phyloP scores from a whole-genome alignment of 2,797 vertebrate species.

The Chelon auratus region DNA sequence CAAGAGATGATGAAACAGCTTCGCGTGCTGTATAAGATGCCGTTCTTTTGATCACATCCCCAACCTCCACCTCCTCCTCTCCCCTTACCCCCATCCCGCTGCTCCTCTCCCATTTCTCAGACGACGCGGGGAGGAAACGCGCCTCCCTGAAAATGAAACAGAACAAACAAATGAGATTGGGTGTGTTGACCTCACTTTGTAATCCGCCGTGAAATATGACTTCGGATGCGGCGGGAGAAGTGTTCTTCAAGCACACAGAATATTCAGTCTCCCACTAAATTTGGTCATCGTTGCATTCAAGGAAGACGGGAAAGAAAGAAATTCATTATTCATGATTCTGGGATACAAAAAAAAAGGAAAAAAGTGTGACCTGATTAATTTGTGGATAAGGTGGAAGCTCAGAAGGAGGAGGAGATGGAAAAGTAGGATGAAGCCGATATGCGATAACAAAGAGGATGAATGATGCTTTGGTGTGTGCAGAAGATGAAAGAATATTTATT shows the following conservation, averaged over 20 bases:
- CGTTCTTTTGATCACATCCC: slow-evolving; percentile 50
- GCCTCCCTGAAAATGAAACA: slow-evolving; percentile 68
- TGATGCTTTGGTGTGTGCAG: slow-evolving; percentile 20
- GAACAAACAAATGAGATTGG: slow-evolving; percentile 76
- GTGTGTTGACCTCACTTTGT: slow-evolving; percentile 73
- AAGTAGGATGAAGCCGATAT: slow-evolving; percentile 10
- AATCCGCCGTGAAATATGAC: slow-evolving; percentile 60
- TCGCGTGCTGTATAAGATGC: slow-evolving; percentile 51
- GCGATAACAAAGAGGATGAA: slow-evolving; percentile 50
- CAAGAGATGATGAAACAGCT: slow-evolving; percentile 69
- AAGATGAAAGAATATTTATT: slow-evolving; percentile 16
- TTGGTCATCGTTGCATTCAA: slow-evolving; percentile 14
- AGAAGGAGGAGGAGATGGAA: slow-evolving; percentile 20
- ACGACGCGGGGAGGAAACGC: slow-evolving; percentile 54
- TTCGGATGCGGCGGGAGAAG: slow-evolving; percentile 23
- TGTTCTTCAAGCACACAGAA: slow-evolving; percentile 18
- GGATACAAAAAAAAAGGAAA: slow-evolving; percentile 32
- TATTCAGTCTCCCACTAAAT: slow-evolving; percentile 3
- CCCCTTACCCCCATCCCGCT: slow-evolving; percentile 33
- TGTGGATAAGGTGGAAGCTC: slow-evolving; percentile 32
- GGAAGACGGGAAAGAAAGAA: not conserved
- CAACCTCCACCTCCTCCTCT: slow-evolving; percentile 27
- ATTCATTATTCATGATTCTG: slow-evolving; percentile 52
- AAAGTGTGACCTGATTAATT: slow-evolving; percentile 63
- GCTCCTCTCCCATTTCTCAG: slow-evolving; percentile 47